Percentiles rank a stretch among this genome's conserved stretches.
Conservation (phyloP, 2,113 vertebrate species). For the Conger conger region DNA sequence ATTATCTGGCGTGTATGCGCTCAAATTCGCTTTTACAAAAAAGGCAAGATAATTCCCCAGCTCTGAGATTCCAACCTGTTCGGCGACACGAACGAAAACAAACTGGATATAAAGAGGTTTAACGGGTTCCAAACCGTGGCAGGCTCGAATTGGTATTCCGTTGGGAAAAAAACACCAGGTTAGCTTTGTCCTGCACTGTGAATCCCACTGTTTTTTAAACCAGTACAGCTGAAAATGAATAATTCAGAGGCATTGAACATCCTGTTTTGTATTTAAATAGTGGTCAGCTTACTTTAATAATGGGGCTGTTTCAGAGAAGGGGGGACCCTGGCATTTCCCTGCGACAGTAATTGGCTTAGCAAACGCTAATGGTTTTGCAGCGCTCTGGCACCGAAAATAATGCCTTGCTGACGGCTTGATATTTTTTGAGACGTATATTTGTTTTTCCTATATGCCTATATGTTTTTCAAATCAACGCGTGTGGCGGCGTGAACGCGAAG, state of each 20-base stretch:
- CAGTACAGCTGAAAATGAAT: conserved; percentile 10
- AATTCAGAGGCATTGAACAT: conserved; percentile 2
- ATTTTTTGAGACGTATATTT: neutral
- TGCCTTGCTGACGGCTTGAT: neutral
- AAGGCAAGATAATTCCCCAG: neutral
- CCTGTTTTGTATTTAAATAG: neutral
- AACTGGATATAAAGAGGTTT: neutral
- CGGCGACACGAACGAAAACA: neutral
- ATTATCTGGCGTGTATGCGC: neutral
- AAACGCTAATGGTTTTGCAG: neutral
- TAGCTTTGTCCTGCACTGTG: neutral
- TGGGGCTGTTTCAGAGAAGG: neutral
- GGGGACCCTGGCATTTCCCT: neutral
- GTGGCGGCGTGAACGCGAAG: neutral
- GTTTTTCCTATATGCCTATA: neutral
- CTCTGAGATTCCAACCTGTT: neutral
- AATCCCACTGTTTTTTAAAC: neutral
- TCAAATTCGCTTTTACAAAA: neutral
- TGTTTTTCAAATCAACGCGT: neutral
- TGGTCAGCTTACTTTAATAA: neutral
- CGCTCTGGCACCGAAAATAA: neutral
- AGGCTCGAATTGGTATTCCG: conserved; percentile 11
- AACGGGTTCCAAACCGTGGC: neutral
- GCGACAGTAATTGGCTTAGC: neutral
- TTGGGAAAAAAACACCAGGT: neutral